Conservation (phyloP, 2,888 invertebrate species). For the Mechanitis mazaeus region DNA sequence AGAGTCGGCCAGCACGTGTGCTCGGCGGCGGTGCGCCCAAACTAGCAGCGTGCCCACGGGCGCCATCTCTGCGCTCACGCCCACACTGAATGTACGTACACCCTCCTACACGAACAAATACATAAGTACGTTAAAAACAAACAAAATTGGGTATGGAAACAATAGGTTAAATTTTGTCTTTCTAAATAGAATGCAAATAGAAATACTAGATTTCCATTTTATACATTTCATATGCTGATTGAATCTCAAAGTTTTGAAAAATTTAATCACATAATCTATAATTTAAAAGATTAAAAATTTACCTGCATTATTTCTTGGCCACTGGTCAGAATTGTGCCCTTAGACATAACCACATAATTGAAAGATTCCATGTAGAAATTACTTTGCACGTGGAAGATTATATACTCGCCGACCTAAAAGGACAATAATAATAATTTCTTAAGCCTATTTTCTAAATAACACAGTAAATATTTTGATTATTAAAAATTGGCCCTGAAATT, state of each 20-base stretch:
- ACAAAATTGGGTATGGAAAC: neutral
- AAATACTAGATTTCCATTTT: too few species aligned
- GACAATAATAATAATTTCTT: too few species aligned
- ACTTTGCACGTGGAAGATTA: constrained; percentile 94
- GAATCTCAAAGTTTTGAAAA: too few species aligned
- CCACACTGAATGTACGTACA: constrained; percentile 88
- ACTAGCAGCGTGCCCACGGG: constrained; percentile 93
- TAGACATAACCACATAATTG: constrained; percentile 94
- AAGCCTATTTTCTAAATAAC: too few species aligned
- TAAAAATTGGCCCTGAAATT: neutral
- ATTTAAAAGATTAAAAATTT: constrained; percentile 22
- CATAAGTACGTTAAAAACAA: neutral
- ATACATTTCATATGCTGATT: too few species aligned
- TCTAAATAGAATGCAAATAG: too few species aligned
- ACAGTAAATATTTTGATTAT: too few species aligned
- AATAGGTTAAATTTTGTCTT: neutral
- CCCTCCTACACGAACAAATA: constrained; percentile 61
- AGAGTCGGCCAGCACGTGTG: constrained; percentile 92
- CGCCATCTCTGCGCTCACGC: constrained; percentile 92
- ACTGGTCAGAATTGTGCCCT: constrained; percentile 90
- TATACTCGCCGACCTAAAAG: constrained; percentile 90
- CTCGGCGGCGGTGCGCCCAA: constrained; percentile 89
- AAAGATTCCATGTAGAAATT: constrained; percentile 93
- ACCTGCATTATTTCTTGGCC: constrained; percentile 90
- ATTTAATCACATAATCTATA: too few species aligned